A percentile compares a stretch with the other conserved stretches of the same genome.
Evolutionary conservation across 2,113 vertebrate species (phyloP).

Genomic region (Lampris megalopsis): DNA sequence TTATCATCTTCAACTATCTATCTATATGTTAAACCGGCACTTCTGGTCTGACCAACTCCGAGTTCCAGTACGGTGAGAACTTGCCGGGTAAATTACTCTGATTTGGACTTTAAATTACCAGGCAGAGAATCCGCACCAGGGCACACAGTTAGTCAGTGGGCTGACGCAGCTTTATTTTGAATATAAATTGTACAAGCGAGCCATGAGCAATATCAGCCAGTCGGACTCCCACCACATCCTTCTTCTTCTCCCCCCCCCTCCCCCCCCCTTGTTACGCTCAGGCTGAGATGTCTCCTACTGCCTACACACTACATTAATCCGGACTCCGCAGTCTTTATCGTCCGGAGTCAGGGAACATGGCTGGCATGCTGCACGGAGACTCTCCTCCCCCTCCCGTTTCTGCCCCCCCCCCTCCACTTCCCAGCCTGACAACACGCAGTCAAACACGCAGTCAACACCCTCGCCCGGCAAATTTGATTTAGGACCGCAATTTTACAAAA

Average conservation of each 20-base stretch:
- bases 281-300: conserved; percentile 25
- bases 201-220: neutral
- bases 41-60: too few relatives aligned
- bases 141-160: neutral
- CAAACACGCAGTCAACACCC: conserved; percentile 53
- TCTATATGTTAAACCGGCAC: too few relatives aligned
- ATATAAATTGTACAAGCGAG: neutral
- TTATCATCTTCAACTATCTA: too few relatives aligned
- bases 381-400: conserved; percentile 22
- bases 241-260: too few relatives aligned
- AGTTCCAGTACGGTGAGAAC: too few relatives aligned
- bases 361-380: neutral
- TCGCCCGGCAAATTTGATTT: conserved; percentile 63
- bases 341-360: conserved; percentile 37
- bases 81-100: too few relatives aligned
- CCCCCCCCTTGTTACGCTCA: neutral
- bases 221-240: too few relatives aligned
- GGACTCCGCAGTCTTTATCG: conserved; percentile 41
- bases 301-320: conserved; percentile 28
- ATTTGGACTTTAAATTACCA: neutral
- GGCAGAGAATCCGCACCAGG: neutral
- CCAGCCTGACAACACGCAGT: conserved; percentile 36
- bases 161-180: neutral
- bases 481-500: conserved; percentile 62
- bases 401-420: conserved; percentile 18